phyloP scores from a whole-genome alignment of 2,113 vertebrate species.

The Onychostruthus taczanowskii region DNA sequence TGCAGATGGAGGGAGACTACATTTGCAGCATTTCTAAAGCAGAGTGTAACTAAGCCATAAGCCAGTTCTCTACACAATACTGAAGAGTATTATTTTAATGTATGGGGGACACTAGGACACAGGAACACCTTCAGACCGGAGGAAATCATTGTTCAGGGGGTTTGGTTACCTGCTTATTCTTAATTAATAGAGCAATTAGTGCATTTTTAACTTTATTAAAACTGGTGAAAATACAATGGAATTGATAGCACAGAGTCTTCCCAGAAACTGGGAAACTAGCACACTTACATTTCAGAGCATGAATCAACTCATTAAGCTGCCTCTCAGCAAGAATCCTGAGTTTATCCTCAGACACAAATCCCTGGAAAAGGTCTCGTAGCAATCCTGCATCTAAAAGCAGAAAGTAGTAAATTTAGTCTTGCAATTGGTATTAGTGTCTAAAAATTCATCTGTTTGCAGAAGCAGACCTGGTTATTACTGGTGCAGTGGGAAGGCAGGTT shows the following conservation, averaged over 20 bases:
- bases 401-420: conserved; percentile 12
- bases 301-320: conserved; percentile 81
- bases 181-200: neutral
- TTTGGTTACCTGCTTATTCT: neutral
- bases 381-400: conserved; percentile 78
- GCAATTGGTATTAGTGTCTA: neutral
- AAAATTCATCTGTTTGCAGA: neutral
- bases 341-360: conserved; percentile 78
- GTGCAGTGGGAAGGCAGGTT: neutral
- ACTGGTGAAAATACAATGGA: neutral
- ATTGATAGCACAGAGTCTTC: neutral
- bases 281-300: conserved; percentile 86
- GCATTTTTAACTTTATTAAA: neutral
- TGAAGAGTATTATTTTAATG: neutral
- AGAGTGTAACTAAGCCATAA: neutral
- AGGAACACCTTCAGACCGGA: neutral
- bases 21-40: neutral
- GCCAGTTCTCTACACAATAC: neutral
- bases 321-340: conserved; percentile 76
- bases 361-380: conserved; percentile 83
- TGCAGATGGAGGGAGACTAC: neutral
- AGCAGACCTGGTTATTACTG: neutral
- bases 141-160: neutral
- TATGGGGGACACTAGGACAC: neutral
- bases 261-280: neutral